A percentile compares a stretch with the other conserved stretches of the same genome.
Conservation (phyloP, 2,113 vertebrate species). For the Lasiurus cinereus region DNA sequence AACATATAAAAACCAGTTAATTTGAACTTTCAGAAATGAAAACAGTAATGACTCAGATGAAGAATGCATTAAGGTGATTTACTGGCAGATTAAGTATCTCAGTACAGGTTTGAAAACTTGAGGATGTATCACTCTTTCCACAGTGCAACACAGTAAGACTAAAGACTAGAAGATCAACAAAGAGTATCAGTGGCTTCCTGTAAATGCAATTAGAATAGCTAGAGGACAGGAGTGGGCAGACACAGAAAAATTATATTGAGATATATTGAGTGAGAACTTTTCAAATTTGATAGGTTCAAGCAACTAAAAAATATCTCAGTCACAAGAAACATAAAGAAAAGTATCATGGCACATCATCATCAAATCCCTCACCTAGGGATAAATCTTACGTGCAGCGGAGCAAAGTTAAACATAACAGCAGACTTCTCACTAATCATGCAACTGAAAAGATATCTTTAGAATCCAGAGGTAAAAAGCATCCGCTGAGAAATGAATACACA, state of each 20-base stretch:
- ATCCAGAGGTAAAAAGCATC: neutral
- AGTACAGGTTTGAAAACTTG: neutral
- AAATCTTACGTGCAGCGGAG: neutral
- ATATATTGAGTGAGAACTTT: neutral
- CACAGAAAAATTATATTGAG: neutral
- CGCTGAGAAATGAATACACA: neutral
- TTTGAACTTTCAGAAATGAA: neutral
- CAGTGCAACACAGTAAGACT: neutral
- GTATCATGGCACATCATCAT: neutral
- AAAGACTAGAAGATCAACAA: neutral
- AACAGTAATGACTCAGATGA: neutral
- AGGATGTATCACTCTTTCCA: neutral
- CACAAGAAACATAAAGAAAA: neutral
- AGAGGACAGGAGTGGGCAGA: neutral
- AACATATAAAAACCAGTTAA: neutral
- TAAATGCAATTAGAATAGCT: neutral
- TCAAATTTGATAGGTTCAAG: neutral
- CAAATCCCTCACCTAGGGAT: neutral
- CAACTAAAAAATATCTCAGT: neutral
- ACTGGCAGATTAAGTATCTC: neutral
- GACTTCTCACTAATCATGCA: neutral
- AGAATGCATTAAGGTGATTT: neutral
- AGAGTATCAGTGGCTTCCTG: neutral
- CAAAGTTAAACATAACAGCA: neutral
- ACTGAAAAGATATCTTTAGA: neutral